Percentiles rank a stretch among this genome's conserved stretches.
These are phyloP conservation scores for Pentalonia nigronervosa DNA, from an alignment of 1,140 invertebrate species.

Conservation along the genomic window DNA sequence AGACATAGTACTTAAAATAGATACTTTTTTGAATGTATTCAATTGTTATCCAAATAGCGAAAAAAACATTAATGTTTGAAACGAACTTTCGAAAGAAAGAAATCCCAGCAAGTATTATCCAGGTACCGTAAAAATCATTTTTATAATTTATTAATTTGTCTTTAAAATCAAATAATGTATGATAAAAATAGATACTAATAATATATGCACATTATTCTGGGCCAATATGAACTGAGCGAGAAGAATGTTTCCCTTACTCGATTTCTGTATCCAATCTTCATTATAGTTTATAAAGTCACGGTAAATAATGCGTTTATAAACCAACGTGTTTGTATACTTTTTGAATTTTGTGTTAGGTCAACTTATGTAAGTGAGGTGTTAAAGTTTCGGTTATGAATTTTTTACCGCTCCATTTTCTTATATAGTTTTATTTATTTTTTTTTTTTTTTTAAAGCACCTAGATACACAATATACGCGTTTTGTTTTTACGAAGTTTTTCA, in stretches of 20 bases:
- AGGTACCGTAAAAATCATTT: neutral
- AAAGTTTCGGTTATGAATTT: conserved; percentile 17
- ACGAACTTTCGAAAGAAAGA: neutral
- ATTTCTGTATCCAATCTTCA: neutral
- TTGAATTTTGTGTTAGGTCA: neutral
- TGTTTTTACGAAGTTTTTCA: neutral
- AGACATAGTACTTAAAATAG: neutral
- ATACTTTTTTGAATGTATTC: neutral
- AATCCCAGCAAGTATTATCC: neutral
- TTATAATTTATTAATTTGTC: neutral
- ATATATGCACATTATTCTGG: neutral
- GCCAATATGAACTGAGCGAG: neutral
- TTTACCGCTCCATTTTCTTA: neutral
- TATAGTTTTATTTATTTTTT: too few species aligned
- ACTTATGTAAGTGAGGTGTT: neutral
- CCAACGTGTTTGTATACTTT: neutral
- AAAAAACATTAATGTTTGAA: neutral
- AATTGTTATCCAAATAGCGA: neutral
- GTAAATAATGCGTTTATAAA: neutral
- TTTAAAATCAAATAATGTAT: neutral
- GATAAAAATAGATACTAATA: neutral
- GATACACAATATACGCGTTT: neutral
- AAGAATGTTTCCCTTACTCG: neutral
- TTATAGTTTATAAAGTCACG: neutral
- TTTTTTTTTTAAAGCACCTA: neutral